phyloP scores from a whole-genome alignment of 2,113 vertebrate species.

The Gallinago undulata region DNA sequence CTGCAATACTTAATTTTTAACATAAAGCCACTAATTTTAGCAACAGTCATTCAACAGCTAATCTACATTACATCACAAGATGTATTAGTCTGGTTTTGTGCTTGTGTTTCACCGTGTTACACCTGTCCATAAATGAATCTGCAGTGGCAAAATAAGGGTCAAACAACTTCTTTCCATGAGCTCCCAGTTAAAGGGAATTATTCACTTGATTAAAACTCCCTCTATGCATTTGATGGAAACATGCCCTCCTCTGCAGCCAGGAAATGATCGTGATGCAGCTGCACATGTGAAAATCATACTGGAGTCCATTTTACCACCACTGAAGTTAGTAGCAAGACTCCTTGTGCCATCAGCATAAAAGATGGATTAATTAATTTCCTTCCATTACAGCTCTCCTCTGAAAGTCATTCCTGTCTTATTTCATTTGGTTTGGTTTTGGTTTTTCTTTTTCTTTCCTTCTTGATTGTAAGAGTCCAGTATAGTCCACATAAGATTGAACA shows the following conservation, averaged over 20 bases:
- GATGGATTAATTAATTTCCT: not conserved
- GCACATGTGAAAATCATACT: not conserved
- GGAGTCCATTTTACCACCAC: not conserved
- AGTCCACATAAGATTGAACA: fast-evolving
- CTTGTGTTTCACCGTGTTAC: not conserved
- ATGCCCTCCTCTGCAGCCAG: not conserved
- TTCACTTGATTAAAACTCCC: not conserved
- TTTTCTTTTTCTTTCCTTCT: not conserved
- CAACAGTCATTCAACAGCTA: not conserved
- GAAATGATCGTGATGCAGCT: not conserved
- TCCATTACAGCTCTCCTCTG: not conserved
- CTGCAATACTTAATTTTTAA: not conserved
- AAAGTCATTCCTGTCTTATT: not conserved
- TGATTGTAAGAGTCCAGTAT: not conserved
- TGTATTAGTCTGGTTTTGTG: not conserved
- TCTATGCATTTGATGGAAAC: not conserved
- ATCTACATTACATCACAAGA: not conserved
- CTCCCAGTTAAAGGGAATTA: not conserved
- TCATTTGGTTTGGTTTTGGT: not conserved
- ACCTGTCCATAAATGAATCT: not conserved
- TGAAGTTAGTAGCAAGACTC: not conserved
- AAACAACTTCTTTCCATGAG: not conserved
- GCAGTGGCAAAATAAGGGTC: not conserved
- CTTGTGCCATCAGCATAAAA: not conserved
- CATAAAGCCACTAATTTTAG: not conserved